Percentiles rank a stretch among this genome's conserved stretches.
These are phyloP conservation scores for Zelostemma sp. DNA, from an alignment of 1,140 invertebrate genomes.

Conservation along the genomic window DNA sequence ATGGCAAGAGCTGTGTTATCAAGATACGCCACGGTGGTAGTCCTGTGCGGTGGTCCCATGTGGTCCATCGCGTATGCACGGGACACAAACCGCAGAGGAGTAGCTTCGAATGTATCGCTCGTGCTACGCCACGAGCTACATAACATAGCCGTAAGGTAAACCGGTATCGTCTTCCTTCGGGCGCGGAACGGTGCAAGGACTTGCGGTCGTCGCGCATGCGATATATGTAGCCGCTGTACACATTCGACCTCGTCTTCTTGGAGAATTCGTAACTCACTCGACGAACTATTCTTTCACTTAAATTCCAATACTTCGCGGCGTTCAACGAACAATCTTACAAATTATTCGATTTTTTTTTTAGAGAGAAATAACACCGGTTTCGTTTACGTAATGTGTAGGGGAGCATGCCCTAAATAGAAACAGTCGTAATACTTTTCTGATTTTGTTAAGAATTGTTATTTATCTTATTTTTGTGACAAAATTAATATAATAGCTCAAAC, in stretches of 20 bases:
- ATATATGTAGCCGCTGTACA: slow-evolving; percentile 15
- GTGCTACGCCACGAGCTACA: slow-evolving; percentile 55
- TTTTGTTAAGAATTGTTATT: too few species aligned
- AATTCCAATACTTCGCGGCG: too few species aligned
- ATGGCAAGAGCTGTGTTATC: slow-evolving; percentile 51
- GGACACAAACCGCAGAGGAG: slow-evolving; percentile 52
- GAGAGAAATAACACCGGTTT: too few species aligned
- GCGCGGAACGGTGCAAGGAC: slow-evolving; percentile 17
- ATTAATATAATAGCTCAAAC: too few species aligned
- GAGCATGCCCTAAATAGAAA: too few species aligned
- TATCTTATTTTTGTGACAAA: too few species aligned
- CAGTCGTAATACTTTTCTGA: too few species aligned
- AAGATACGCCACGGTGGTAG: slow-evolving; percentile 59
- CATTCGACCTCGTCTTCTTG: slow-evolving; percentile 16
- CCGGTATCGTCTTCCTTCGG: slow-evolving; percentile 53
- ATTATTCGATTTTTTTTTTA: too few species aligned
- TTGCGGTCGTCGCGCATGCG: slow-evolving; percentile 9
- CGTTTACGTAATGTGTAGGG: too few species aligned
- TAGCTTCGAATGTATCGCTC: slow-evolving; percentile 58
- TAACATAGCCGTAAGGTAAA: slow-evolving; percentile 56
- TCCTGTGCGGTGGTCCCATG: slow-evolving; percentile 55
- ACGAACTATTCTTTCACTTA: too few species aligned
- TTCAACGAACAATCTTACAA: too few species aligned
- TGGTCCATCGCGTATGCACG: slow-evolving; percentile 39
- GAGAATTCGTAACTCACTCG: slow-evolving; percentile 22